Percentiles rank a stretch among this genome's conserved stretches.
These are phyloP conservation scores for Phymorhynchus buccinoides DNA, from an alignment of 1,140 invertebrate genomes.

Conservation along the genomic window DNA sequence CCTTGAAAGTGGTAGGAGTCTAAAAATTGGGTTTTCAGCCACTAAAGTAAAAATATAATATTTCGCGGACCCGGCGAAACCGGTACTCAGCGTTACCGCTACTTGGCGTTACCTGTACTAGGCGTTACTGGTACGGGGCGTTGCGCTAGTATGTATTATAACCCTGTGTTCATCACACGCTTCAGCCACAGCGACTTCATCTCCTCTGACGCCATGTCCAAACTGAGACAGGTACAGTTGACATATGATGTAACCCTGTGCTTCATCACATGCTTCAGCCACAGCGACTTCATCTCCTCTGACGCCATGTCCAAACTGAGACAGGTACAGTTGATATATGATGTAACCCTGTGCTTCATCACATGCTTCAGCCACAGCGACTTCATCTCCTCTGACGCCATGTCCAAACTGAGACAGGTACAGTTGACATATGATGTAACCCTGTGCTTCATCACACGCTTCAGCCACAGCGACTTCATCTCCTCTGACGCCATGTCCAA, in stretches of 20 bases:
- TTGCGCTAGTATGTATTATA: too few relatives aligned
- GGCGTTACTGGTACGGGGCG: too few relatives aligned
- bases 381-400: conserved; percentile 95
- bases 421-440: too few relatives aligned
- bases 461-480: conserved; percentile 90
- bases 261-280: conserved; percentile 87
- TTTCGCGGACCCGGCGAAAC: too few relatives aligned
- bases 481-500: conserved; percentile 96
- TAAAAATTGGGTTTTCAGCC: too few relatives aligned
- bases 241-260: conserved; percentile 87
- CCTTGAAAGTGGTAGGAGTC: too few relatives aligned
- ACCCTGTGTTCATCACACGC: conserved; percentile 91
- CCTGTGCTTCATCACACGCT: conserved; percentile 92
- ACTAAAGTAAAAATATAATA: too few relatives aligned
- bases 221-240: conserved; percentile 86
- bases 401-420: conserved; percentile 95
- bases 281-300: conserved; percentile 91
- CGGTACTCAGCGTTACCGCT: too few relatives aligned
- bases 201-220: conserved; percentile 95
- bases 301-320: conserved; percentile 97
- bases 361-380: conserved; percentile 88
- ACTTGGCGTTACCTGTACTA: too few relatives aligned
- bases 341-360: conserved; percentile 93
- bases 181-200: conserved; percentile 91
- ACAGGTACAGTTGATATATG: too few relatives aligned